Evolutionary conservation across 2,797 vertebrate species (phyloP).

Genomic region (Lepilemur septentrionalis): DNA sequence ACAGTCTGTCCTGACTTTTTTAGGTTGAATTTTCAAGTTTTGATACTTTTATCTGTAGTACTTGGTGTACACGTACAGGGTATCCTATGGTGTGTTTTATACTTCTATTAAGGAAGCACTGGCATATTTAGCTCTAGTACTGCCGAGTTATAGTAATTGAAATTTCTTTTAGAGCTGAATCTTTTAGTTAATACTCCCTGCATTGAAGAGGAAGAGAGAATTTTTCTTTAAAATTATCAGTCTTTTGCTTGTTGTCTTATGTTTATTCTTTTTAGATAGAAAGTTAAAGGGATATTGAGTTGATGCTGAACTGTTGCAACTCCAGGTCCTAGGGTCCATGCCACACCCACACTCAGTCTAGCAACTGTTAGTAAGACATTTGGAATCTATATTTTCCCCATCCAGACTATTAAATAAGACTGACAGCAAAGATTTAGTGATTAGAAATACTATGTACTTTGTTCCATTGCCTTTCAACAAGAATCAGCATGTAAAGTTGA

Average conservation of each 20-base stretch:
- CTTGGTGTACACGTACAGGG: background rate
- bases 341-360: constrained; percentile 58
- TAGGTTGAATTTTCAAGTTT: constrained; percentile 44
- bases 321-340: constrained; percentile 32
- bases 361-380: constrained; percentile 51
- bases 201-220: constrained; percentile 15
- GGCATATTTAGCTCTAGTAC: background rate
- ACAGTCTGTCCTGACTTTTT: constrained; percentile 11
- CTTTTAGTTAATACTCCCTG: constrained; percentile 29
- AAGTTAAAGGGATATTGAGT: constrained; percentile 33
- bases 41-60: background rate
- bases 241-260: constrained; percentile 61
- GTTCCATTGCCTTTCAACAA: constrained; percentile 72
- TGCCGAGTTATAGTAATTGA: background rate
- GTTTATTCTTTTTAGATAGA: constrained; percentile 46
- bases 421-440: constrained; percentile 70
- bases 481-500: constrained; percentile 79
- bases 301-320: constrained; percentile 50
- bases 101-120: constrained; percentile 14
- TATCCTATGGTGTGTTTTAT: background rate
- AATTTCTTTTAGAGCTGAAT: constrained; percentile 28
- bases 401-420: constrained; percentile 43
- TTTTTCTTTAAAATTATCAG: constrained; percentile 43
- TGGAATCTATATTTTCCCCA: background rate
- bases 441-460: constrained; percentile 74